Base-by-base conservation (phyloP, 35 echinoderm and acorn worm species). In the Patiria miniata region DNA sequence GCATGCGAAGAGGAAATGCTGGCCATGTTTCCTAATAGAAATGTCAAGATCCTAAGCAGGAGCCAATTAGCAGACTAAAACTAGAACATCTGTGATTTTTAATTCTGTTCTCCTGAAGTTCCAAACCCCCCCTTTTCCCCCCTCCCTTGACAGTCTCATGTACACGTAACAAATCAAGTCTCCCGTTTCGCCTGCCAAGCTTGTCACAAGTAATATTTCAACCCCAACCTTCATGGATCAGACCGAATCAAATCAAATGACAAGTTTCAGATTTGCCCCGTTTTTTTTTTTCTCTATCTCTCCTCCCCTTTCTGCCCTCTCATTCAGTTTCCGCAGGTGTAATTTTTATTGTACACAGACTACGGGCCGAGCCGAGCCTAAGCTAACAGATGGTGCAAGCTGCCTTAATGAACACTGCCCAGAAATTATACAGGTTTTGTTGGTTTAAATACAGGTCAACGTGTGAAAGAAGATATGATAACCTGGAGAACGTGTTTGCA, bases 391-490 rank as follows among this genome's bases (percentile, higher is more conserved):
- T 73, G 65, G 65, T 30, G 65, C 23, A 10, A 26, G 34, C 65
- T 73, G 14, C 65, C 23, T 34, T 73, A 73, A 73, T 73, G 65
- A 73, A 73, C 14, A 10, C 65, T 73, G 65, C 19, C 26, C 65
- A 32, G 65, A 73, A 73, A 69, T 69, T 69, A 32, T 10, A 1
- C 2, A 69, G 61, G 23, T 29, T 73, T 73, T 73, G 65, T 73
- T 73, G 65, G 65, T 73, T 73, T 73, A 73, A 73, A 73, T 73
- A 73, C 65, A 73, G 65, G 65, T 73, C 65, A 73, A 30, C 9
- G 65, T 73, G 65, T 73, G 65, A 73, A 73, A 73, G 65, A 23
- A 73, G 65, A 73, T 73, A 73, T 73, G 65, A 73, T 73, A 73
- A 73, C 65, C 65, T 14, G 65, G 7, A 34, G 26, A 73, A 32